phyloP scores from a whole-genome alignment of 2,113 vertebrate species.

The Dasyprocta punctata region DNA sequence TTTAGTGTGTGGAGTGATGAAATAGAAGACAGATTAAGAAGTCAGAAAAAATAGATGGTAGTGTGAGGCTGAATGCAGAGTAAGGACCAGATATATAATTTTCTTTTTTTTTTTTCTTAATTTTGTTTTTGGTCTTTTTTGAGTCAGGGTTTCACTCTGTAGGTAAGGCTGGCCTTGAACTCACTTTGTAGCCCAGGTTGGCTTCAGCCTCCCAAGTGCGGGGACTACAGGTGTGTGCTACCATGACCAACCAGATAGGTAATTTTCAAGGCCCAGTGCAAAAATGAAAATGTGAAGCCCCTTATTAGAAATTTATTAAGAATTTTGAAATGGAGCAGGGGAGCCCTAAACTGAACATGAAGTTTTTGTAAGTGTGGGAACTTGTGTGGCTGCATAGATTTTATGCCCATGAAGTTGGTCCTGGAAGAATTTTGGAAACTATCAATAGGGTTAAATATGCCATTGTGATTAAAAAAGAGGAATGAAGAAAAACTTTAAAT shows the following conservation, averaged over 20 bases:
- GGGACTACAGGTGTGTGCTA: not conserved
- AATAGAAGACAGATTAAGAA: not conserved
- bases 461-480: not conserved
- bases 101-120: not conserved
- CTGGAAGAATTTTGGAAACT: not conserved
- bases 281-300: not conserved
- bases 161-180: not conserved
- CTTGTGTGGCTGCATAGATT: not conserved
- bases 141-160: not conserved
- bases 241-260: not conserved
- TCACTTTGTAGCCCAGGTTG: no score
- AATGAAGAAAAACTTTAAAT: not conserved
- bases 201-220: not conserved
- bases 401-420: not conserved
- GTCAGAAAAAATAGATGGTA: not conserved
- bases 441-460: not conserved
- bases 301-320: conserved; percentile 7
- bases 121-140: not conserved
- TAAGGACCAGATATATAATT: not conserved
- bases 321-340: not conserved
- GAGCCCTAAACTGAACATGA: not conserved
- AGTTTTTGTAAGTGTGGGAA: not conserved
- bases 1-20: not conserved
- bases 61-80: not conserved
- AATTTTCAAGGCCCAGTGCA: not conserved